Base-by-base conservation (phyloP, 2,797 vertebrate genomes). In the Chromis chromis region DNA sequence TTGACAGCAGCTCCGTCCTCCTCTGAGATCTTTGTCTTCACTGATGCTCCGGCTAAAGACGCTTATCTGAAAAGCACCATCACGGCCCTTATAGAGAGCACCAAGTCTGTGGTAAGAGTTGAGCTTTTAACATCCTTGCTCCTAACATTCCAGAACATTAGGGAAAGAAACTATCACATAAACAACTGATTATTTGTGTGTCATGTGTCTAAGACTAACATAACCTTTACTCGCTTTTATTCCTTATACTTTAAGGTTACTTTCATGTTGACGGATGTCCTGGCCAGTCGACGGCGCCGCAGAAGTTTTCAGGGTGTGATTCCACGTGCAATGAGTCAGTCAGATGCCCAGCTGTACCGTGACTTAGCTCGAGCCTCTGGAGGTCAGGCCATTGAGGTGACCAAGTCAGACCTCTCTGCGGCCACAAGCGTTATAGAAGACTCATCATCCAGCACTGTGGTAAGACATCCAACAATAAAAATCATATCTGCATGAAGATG, bases 21-120 rank as follows among this genome's bases (percentile, higher is more conserved):
- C 17, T 93, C 94, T 65, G 84, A 92, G 63, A 93, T 95, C 77
- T 94, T 93, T 77, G 62, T 95, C 77, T 94, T 95, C 82, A 94
- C 93, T 13, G 94, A 95, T 14, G 91, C 91, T 56, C 60, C 91
- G 2, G 90, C 93, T 11, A 94, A 95, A 84, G 94, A 95, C 11
- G 19, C 0, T 1, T 0, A 76, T 3, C 85, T 94, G 60, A 89
- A 82, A 70, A 84, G 59, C 55, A 78, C 85, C 27, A 66, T 94
- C 50, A 78, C 14, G 1, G 91, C 91, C 4, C 91, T 93, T 0
- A 92, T 93, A 8, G 86, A 94, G 78, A 91, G 64, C 81, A 90
- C 83, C 4, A 90, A 90, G 76, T 88, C 91, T 49, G 80, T 62
- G 78, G 94, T 95, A 79, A 48, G 86, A 16, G 16, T 44, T 31